Percentiles rank a stretch among this genome's conserved stretches.
Conservation (phyloP, 2,113 vertebrate species). For the Salvelinus sp. region DNA sequence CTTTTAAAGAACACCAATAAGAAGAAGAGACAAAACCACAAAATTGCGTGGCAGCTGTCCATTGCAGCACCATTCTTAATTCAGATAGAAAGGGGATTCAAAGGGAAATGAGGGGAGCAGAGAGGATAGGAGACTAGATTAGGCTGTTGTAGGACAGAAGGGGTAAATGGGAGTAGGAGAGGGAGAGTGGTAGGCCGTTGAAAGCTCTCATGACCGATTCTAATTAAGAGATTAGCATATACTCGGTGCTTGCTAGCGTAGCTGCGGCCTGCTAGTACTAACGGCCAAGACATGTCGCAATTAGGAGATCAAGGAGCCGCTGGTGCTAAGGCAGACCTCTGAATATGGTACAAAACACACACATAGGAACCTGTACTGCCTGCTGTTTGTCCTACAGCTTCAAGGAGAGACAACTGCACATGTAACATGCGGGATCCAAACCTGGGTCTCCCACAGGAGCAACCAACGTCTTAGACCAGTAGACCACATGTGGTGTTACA, state of each 20-base stretch:
- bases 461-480: too few species aligned
- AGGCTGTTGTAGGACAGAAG: background rate
- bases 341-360: background rate
- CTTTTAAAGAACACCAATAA: too few species aligned
- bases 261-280: background rate
- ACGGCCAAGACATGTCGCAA: slow-evolving; percentile 4
- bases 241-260: background rate
- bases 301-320: slow-evolving; percentile 12
- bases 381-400: too few species aligned
- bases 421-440: too few species aligned
- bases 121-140: background rate
- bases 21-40: background rate
- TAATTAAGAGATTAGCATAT: slow-evolving; percentile 31
- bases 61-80: too few species aligned
- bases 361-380: too few species aligned
- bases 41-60: background rate
- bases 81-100: background rate
- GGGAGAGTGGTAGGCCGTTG: background rate
- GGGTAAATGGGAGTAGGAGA: background rate
- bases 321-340: background rate
- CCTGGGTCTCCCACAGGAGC: too few species aligned
- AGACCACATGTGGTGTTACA: too few species aligned
- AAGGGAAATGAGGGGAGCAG: background rate
- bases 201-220: slow-evolving; percentile 6
- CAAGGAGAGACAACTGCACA: too few species aligned